phyloP scores from a whole-genome alignment of 2,888 invertebrate genomes.

The Conops quadrifasciatus region DNA sequence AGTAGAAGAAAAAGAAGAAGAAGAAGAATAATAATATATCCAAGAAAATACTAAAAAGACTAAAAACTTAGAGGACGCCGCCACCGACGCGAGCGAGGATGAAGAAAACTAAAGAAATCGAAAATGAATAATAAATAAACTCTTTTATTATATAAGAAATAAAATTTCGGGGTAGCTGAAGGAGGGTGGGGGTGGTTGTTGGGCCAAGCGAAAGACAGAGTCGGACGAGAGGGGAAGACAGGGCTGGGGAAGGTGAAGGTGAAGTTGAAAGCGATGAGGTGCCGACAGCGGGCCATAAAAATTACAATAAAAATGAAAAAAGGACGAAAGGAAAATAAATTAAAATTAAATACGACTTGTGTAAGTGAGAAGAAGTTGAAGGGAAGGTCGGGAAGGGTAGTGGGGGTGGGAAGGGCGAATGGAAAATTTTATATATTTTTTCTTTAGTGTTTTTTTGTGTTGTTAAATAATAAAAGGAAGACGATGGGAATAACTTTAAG shows the following conservation, averaged over 20 bases:
- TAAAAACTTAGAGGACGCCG: slow-evolving; percentile 21
- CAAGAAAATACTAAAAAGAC: not conserved
- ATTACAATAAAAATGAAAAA: not conserved
- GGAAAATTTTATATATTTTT: not conserved
- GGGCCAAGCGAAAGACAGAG: not conserved
- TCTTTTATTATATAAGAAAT: slow-evolving; percentile 53
- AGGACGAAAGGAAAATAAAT: slow-evolving; percentile 26
- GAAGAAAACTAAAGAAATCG: slow-evolving; percentile 51
- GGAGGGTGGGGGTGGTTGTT: not conserved
- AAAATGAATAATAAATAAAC: slow-evolving; percentile 63
- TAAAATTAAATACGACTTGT: slow-evolving; percentile 27
- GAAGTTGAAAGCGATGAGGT: not conserved
- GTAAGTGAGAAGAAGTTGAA: slow-evolving; percentile 17
- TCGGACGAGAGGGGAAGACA: not conserved
- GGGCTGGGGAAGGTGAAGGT: too few relatives aligned
- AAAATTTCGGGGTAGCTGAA: slow-evolving; percentile 12
- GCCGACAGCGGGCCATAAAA: not conserved
- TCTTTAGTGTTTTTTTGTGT: too few relatives aligned
- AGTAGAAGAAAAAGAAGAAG: not conserved
- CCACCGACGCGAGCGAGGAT: slow-evolving; percentile 16
- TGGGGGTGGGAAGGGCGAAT: not conserved
- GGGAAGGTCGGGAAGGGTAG: not conserved
- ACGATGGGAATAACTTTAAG: too few relatives aligned
- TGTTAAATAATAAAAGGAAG: too few relatives aligned
- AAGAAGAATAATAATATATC: not conserved